phyloP scores from a whole-genome alignment of 1,140 invertebrate species.

The Hycleus cichorii region DNA sequence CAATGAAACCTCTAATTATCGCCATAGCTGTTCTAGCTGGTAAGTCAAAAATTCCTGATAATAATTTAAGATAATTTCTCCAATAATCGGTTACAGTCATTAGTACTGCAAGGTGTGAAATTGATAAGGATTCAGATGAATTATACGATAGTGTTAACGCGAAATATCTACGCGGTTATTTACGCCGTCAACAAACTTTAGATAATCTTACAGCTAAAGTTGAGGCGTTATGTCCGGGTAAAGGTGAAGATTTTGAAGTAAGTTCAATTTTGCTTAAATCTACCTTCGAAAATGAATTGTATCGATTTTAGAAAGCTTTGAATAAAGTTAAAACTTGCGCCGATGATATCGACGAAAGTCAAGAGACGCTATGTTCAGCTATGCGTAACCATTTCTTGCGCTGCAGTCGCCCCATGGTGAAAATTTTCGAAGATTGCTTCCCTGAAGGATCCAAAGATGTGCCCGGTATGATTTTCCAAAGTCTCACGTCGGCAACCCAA shows the following conservation, averaged over 20 bases:
- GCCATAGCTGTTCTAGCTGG: conserved; percentile 1
- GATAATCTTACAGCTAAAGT: not conserved
- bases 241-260: conserved; percentile 15
- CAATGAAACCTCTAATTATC: conserved; percentile 6
- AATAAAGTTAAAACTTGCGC: conserved; percentile 8
- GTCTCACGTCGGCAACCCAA: not conserved
- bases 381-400: conserved; percentile 14
- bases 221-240: conserved; percentile 7
- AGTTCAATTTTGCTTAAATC: not conserved
- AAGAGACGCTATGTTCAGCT: conserved; percentile 16
- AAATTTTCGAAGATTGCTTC: conserved; percentile 5
- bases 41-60: not conserved
- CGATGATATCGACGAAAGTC: conserved; percentile 6
- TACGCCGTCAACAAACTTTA: not conserved
- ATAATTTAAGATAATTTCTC: not conserved
- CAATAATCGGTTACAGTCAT: not conserved
- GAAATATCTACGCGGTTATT: too few species aligned
- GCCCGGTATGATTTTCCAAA: conserved; percentile 1
- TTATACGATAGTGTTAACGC: not conserved
- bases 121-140: not conserved
- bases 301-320: conserved; percentile 4
- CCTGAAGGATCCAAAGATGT: conserved; percentile 16
- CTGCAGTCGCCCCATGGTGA: conserved; percentile 9
- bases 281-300: not conserved
- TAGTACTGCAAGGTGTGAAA: not conserved